Base-by-base conservation (phyloP, 2,888 invertebrate species). In the Drosophila flavopinicola region DNA sequence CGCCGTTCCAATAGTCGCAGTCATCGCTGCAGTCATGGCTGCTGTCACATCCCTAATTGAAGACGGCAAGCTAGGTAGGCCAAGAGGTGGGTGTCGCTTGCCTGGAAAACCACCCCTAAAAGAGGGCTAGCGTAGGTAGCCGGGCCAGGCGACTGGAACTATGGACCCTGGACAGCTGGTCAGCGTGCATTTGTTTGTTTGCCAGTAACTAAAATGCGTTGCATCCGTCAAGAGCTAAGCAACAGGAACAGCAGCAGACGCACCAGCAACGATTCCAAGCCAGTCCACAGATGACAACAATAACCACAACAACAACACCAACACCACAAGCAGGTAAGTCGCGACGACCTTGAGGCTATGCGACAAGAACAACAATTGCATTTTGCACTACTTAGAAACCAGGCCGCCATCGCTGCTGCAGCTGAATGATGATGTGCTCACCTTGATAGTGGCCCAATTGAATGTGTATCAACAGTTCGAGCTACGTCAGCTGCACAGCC, bases 371-470 rank as follows among this genome's bases (percentile, higher is more conserved):
- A 37, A 20, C 17, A 7, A 20, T n/a, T 3, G 1, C 6, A 0
- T 3, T 20, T 0, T 37, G n/a, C 37, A 37, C 6, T 20, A 2
- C 10, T 25, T 10, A 53, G 53, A 53, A 23, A 17, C 27, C 6
- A 20, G 5, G 1, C 15, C 52, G 2, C 25, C 58, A 0, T 79
- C 80, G 1, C 61, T 88, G 25, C 56, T 88, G 54, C 84, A 87
- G 30, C 71, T 88, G 6, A 88, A 88, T 30, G 88, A 88, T 32
- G 87, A 88, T 63, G 89, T 88, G 6, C 35, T 88, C 66, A 67
- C 72, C 9, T n/a, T 87, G 24, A 88, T 88, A 27, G 15, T 88
- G 20, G 49, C 69, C 15, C 67, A 78, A 7, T 38, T 88, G 37
- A 68, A 77, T 56, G 65, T 82, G 1, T 75, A 79, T 41, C 75